Evolutionary conservation across 2,797 vertebrate genomes (phyloP).

Genomic region (Kryptolebias ocellatus): DNA sequence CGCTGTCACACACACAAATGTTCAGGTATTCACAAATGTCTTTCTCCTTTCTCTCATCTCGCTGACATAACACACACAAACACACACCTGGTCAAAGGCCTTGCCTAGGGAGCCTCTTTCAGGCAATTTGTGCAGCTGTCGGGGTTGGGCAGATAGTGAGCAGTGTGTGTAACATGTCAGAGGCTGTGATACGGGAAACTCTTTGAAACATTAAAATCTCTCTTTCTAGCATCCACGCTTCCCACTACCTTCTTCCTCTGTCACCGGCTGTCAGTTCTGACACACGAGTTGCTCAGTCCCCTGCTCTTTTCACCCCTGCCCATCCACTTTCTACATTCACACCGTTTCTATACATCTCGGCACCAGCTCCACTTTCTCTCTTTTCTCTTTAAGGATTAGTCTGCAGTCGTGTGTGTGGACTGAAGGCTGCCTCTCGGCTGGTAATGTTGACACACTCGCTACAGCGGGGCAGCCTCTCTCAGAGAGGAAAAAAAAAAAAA

Average conservation of each 20-base stretch:
- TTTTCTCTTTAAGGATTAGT: constrained; percentile 64
- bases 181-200: constrained; percentile 77
- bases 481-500: constrained; percentile 46
- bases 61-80: constrained; percentile 40
- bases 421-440: constrained; percentile 76
- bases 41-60: constrained; percentile 19
- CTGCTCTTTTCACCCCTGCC: constrained; percentile 59
- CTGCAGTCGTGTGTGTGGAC: constrained; percentile 62
- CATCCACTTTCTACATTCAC: constrained; percentile 35
- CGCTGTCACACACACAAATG: constrained; percentile 18
- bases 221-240: constrained; percentile 31
- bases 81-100: constrained; percentile 72
- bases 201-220: constrained; percentile 80
- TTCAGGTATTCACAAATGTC: constrained; percentile 37
- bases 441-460: constrained; percentile 74
- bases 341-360: constrained; percentile 25
- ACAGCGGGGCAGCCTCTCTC: constrained; percentile 68
- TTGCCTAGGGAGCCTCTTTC: constrained; percentile 77
- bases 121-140: constrained; percentile 84
- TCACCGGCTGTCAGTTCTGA: constrained; percentile 51
- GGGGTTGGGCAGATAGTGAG: constrained; percentile 73
- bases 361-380: constrained; percentile 25
- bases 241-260: constrained; percentile 16
- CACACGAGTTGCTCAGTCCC: constrained; percentile 46
- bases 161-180: constrained; percentile 79